These are phyloP conservation scores for Leiothrix lutea DNA, from an alignment of 2,113 vertebrate genomes.

Conservation along the genomic window DNA sequence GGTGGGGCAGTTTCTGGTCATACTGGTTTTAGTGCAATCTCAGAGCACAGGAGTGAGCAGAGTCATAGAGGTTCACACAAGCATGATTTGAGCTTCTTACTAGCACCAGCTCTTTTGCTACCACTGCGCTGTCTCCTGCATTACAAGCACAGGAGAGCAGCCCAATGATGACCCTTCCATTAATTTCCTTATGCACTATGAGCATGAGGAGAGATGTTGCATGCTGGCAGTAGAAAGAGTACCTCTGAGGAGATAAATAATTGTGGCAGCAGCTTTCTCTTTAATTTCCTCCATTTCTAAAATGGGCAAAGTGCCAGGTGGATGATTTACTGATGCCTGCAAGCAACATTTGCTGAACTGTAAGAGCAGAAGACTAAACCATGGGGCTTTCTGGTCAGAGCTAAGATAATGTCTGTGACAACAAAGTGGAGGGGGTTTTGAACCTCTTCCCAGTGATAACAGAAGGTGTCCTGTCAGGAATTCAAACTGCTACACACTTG, in stretches of 20 bases:
- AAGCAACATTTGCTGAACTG: not conserved
- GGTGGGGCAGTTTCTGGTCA: not conserved
- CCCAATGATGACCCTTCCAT: not conserved
- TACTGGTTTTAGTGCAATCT: not conserved
- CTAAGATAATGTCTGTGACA: not conserved
- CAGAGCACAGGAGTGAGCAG: not conserved
- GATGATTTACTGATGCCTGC: not conserved
- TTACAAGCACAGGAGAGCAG: not conserved
- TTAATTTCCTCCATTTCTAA: not conserved
- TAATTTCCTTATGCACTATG: not conserved
- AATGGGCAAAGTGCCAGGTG: not conserved
- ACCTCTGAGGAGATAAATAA: not conserved
- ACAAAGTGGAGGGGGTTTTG: not conserved
- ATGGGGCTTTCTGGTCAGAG: not conserved
- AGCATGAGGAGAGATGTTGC: not conserved
- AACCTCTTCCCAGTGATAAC: not conserved
- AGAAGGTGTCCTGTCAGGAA: not conserved
- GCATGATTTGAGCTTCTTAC: not conserved
- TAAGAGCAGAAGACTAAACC: not conserved
- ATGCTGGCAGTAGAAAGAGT: not conserved
- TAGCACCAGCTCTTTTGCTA: not conserved
- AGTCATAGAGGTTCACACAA: not conserved
- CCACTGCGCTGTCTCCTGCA: not conserved
- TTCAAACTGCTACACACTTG: not conserved
- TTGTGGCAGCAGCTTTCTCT: not conserved